Percentiles rank a stretch among this genome's conserved stretches.
These are phyloP conservation scores for Brachionus asplanchnoidis DNA, from an alignment of 1,140 invertebrate genomes.

Conservation along the genomic window DNA sequence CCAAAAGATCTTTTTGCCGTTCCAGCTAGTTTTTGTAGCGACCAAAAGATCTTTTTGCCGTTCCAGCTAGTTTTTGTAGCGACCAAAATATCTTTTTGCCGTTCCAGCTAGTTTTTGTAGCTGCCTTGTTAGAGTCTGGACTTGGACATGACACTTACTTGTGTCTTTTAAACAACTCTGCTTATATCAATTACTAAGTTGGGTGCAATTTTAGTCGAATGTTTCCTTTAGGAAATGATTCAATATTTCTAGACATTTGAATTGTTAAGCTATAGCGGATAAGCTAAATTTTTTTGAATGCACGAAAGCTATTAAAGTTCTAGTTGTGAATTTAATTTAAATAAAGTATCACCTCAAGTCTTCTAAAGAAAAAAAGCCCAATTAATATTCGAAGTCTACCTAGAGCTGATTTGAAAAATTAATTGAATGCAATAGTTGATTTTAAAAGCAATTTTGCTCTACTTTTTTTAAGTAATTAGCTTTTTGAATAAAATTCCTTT, in stretches of 20 bases:
- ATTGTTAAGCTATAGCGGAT: neutral
- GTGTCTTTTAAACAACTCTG: too few relatives aligned
- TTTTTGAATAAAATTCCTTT: neutral
- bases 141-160: too few relatives aligned
- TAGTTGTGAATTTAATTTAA: neutral
- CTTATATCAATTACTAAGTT: too few relatives aligned
- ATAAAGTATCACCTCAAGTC: neutral
- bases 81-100: too few relatives aligned
- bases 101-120: too few relatives aligned
- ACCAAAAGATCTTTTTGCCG: too few relatives aligned
- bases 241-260: neutral
- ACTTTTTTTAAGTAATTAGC: neutral
- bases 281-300: neutral
- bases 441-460: neutral
- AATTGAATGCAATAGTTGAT: neutral
- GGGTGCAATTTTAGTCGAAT: neutral
- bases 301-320: neutral
- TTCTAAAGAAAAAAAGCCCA: neutral
- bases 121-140: too few relatives aligned
- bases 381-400: neutral
- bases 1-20: too few relatives aligned
- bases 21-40: too few relatives aligned
- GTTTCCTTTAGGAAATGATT: neutral
- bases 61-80: too few relatives aligned
- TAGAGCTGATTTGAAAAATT: neutral